These are phyloP conservation scores for Solenopsis invicta DNA, from an alignment of 1,140 invertebrate genomes.

Conservation along the genomic window DNA sequence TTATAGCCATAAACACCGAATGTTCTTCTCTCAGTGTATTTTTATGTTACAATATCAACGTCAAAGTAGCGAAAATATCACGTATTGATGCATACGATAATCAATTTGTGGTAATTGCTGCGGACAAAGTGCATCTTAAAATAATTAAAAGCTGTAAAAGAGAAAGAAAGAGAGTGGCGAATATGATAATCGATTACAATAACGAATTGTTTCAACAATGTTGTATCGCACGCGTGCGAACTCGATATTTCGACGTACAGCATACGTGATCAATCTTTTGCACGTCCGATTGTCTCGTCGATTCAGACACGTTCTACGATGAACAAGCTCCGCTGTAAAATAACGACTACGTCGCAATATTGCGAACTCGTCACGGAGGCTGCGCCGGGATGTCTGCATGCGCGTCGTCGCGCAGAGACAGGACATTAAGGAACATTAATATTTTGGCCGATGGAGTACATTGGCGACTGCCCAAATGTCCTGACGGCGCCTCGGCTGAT, in stretches of 20 bases:
- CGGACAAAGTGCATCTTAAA: neutral
- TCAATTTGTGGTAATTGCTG: slow-evolving; percentile 20
- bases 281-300: slow-evolving; percentile 12
- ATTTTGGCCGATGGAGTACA: slow-evolving; percentile 72
- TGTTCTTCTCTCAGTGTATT: neutral
- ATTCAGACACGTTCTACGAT: slow-evolving; percentile 6
- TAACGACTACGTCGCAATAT: slow-evolving; percentile 40
- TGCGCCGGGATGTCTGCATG: slow-evolving; percentile 16
- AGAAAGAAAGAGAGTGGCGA: neutral
- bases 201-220: slow-evolving; percentile 1
- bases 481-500: slow-evolving; percentile 64
- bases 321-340: neutral
- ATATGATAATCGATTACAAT: neutral
- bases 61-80: neutral
- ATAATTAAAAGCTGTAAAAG: slow-evolving; percentile 21
- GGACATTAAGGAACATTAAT: slow-evolving; percentile 75
- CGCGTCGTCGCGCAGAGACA: slow-evolving; percentile 35
- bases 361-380: slow-evolving; percentile 41
- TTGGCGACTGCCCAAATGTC: slow-evolving; percentile 75
- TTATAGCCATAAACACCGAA: too few relatives aligned
- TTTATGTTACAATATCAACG: neutral
- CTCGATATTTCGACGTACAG: neutral
- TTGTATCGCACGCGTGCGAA: neutral
- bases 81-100: neutral
- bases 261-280: slow-evolving; percentile 20